Evolutionary conservation across 1,140 invertebrate genomes (phyloP).

Genomic region (Drosophila triauraria): DNA sequence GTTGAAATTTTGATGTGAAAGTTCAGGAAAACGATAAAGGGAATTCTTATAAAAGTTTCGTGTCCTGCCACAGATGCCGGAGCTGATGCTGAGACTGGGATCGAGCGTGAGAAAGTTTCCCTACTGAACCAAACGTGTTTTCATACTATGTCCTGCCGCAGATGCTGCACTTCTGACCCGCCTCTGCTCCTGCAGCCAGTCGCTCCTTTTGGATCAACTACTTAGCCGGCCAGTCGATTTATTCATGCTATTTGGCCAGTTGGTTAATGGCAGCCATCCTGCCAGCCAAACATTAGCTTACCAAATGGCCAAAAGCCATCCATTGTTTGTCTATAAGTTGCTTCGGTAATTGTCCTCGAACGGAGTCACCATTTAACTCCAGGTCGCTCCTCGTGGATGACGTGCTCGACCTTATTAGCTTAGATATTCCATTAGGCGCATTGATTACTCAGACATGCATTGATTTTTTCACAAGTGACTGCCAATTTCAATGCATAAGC

Average conservation of each 20-base stretch:
- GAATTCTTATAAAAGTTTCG: slow-evolving; percentile 77
- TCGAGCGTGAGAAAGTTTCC: slow-evolving; percentile 72
- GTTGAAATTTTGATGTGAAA: slow-evolving; percentile 85
- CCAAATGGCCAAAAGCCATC: slow-evolving; percentile 71
- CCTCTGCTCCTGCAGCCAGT: slow-evolving; percentile 25
- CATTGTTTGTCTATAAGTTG: slow-evolving; percentile 66
- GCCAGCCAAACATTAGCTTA: slow-evolving; percentile 69
- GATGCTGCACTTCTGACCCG: slow-evolving; percentile 39
- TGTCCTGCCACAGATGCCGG: slow-evolving; percentile 70
- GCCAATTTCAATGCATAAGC: slow-evolving; percentile 82
- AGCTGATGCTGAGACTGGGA: slow-evolving; percentile 42
- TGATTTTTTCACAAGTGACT: slow-evolving; percentile 82
- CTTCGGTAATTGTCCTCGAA: slow-evolving; percentile 68
- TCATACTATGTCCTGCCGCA: slow-evolving; percentile 56
- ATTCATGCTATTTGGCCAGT: slow-evolving; percentile 76
- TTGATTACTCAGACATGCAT: slow-evolving; percentile 83
- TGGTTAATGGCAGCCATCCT: slow-evolving; percentile 59
- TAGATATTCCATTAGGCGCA: slow-evolving; percentile 81
- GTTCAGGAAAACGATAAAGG: slow-evolving; percentile 64
- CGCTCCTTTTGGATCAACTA: slow-evolving; percentile 50
- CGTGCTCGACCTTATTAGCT: slow-evolving; percentile 65
- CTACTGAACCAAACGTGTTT: slow-evolving; percentile 61
- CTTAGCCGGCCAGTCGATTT: slow-evolving; percentile 67
- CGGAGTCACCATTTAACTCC: slow-evolving; percentile 43
- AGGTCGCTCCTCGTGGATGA: slow-evolving; percentile 19